Evolutionary conservation across 2,888 invertebrate genomes (phyloP).

Genomic region (Sarcophaga variegata): DNA sequence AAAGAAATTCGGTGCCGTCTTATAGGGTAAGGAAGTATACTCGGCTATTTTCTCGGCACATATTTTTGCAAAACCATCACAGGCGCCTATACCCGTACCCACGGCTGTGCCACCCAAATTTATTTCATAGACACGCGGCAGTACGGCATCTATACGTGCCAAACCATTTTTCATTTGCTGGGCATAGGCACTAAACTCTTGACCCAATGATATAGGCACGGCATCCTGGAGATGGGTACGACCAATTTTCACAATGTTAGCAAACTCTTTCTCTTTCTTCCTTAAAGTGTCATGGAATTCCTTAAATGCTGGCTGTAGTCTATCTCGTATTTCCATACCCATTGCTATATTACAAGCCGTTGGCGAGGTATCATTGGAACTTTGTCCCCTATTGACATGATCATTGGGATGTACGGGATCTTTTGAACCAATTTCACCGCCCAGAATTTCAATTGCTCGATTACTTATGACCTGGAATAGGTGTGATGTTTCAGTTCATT

Average conservation of each 20-base stretch:
- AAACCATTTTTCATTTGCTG: slow-evolving; percentile 92
- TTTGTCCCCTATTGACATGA: slow-evolving; percentile 99
- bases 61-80: slow-evolving; percentile 96
- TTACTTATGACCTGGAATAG: slow-evolving; percentile 85
- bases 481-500: background rate
- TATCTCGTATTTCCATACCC: slow-evolving; percentile 91
- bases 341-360: slow-evolving; percentile 99
- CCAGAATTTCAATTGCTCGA: slow-evolving; percentile 92
- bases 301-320: slow-evolving; percentile 90
- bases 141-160: slow-evolving; percentile 89
- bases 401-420: slow-evolving; percentile 98
- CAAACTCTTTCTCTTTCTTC: slow-evolving; percentile 90
- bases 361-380: slow-evolving; percentile 99
- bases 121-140: slow-evolving; percentile 93
- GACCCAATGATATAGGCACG: slow-evolving; percentile 96
- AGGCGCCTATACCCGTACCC: slow-evolving; percentile 97
- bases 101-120: slow-evolving; percentile 99
- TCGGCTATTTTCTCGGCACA: slow-evolving; percentile 90
- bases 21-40: slow-evolving; percentile 94
- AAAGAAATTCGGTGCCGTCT: slow-evolving; percentile 97
- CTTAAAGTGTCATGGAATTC: slow-evolving; percentile 87
- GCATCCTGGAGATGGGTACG: slow-evolving; percentile 94
- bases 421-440: slow-evolving; percentile 95
- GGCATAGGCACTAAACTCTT: slow-evolving; percentile 97
- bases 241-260: slow-evolving; percentile 97